Conservation (phyloP, 2,113 vertebrate genomes). For the Cathartes aura region DNA sequence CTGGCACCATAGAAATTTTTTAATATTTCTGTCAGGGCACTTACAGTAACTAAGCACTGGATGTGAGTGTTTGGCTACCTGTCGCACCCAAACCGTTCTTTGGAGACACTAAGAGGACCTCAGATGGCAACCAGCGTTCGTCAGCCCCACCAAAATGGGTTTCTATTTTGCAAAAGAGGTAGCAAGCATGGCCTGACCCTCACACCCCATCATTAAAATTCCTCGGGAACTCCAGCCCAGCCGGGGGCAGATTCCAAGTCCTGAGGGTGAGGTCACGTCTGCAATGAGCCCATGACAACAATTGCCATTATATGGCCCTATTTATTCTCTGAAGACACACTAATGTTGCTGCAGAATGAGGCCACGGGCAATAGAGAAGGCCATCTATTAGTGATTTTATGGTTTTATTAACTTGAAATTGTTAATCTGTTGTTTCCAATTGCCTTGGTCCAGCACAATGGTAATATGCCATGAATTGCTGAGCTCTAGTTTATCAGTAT, state of each 20-base stretch:
- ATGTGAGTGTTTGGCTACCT: not conserved
- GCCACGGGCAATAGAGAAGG: not conserved
- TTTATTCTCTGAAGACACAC: conserved; percentile 3
- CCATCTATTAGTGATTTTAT: not conserved
- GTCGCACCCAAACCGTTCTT: not conserved
- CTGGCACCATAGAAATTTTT: not conserved
- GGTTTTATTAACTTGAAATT: not conserved
- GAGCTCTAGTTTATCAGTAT: not conserved
- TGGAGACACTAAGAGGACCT: not conserved
- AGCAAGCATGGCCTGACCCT: not conserved
- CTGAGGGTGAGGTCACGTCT: conserved; percentile 65
- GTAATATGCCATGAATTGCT: not conserved
- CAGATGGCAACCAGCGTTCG: not conserved
- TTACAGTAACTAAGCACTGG: not conserved
- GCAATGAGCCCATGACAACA: conserved; percentile 40
- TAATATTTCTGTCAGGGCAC: not conserved
- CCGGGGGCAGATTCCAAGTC: conserved; percentile 9
- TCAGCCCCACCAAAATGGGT: not conserved
- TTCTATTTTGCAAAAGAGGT: conserved; percentile 19
- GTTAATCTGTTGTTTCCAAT: not conserved
- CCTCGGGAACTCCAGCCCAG: not conserved
- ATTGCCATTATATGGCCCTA: conserved; percentile 26
- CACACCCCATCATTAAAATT: conserved; percentile 33
- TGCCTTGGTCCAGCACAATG: not conserved
- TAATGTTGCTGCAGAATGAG: not conserved